These are phyloP conservation scores for Pteruthius melanotis DNA, from an alignment of 2,113 vertebrate genomes.

Conservation along the genomic window DNA sequence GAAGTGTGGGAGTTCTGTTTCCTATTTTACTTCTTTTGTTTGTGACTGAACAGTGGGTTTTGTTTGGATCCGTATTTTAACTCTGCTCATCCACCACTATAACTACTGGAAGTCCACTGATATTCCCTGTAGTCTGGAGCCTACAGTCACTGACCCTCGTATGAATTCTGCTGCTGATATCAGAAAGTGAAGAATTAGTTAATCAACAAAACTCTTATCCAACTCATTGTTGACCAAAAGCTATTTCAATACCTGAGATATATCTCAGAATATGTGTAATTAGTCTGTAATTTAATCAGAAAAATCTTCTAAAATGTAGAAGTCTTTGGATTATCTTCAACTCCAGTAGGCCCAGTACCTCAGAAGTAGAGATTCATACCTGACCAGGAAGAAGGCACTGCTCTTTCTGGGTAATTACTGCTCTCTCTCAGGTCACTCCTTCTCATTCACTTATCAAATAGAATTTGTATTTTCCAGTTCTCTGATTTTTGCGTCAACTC, in stretches of 20 bases:
- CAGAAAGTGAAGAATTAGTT: neutral
- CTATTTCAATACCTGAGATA: neutral
- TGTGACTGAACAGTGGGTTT: neutral
- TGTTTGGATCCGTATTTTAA: neutral
- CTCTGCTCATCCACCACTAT: neutral
- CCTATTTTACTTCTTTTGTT: neutral
- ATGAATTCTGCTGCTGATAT: neutral
- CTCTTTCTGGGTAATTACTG: neutral
- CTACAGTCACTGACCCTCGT: accelerated
- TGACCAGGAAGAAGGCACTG: neutral
- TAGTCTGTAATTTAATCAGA: neutral
- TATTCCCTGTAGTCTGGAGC: neutral
- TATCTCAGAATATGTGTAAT: neutral
- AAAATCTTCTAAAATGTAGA: neutral
- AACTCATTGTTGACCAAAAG: neutral
- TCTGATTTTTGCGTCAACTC: neutral
- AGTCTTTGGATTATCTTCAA: neutral
- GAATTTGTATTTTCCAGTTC: neutral
- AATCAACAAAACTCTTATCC: neutral
- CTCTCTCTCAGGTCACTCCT: neutral
- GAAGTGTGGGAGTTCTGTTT: neutral
- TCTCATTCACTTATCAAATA: neutral
- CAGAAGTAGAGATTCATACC: neutral
- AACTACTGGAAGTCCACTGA: neutral
- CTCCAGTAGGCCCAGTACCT: neutral